These are phyloP conservation scores for Pardosa pseudoannulata DNA, from an alignment of 2,888 invertebrate genomes.

Conservation along the genomic window DNA sequence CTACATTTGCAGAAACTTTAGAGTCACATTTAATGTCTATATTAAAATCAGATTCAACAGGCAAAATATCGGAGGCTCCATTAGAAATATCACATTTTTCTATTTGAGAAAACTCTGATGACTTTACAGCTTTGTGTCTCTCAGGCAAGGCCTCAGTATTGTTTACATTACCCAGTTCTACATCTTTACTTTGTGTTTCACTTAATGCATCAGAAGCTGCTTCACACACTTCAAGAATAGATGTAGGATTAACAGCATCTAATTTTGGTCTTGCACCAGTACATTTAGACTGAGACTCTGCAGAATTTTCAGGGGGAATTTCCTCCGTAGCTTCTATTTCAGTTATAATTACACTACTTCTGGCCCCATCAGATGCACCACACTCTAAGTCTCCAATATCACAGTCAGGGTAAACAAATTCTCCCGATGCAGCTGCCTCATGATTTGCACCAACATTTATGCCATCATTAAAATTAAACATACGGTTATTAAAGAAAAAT, in stretches of 20 bases:
- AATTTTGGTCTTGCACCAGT: conserved; percentile 33
- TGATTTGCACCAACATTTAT: neutral
- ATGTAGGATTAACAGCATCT: neutral
- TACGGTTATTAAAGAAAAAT: neutral
- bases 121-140: neutral
- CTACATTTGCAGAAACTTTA: neutral
- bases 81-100: neutral
- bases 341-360: neutral
- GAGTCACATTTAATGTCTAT: neutral
- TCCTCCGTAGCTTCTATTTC: neutral
- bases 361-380: neutral
- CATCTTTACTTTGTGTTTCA: neutral
- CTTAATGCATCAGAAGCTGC: neutral
- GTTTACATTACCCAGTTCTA: neutral
- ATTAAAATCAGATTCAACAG: neutral
- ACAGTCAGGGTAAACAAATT: neutral
- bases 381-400: neutral
- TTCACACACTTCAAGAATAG: neutral
- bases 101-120: neutral
- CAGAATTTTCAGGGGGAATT: neutral
- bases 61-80: neutral
- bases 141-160: neutral
- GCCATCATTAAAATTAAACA: neutral
- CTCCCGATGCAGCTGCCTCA: neutral
- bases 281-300: neutral